phyloP scores from a whole-genome alignment of 2,797 vertebrate species.

The Pogonophryne albipinna region DNA sequence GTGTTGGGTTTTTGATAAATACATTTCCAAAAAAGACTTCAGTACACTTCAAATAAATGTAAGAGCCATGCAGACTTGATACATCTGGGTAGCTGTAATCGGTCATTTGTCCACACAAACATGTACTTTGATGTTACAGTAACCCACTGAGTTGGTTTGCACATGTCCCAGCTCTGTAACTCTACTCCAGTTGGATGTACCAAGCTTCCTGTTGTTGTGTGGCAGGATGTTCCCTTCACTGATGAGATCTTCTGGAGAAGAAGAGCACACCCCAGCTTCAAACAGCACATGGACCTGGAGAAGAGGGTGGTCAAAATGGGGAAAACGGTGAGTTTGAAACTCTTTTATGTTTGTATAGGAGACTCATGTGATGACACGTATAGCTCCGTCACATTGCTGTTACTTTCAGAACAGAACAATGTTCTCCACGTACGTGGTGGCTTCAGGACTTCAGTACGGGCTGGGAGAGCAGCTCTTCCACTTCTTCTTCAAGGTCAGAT shows the following conservation, averaged over 20 bases:
- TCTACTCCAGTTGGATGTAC: background rate
- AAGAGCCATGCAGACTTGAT: background rate
- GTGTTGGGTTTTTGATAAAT: background rate
- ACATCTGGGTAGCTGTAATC: background rate
- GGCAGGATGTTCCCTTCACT: slow-evolving; percentile 88
- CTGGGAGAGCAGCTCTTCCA: slow-evolving; percentile 91
- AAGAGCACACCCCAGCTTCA: slow-evolving; percentile 89
- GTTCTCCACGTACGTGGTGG: slow-evolving; percentile 90
- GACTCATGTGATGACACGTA: background rate
- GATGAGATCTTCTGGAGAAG: slow-evolving; percentile 91
- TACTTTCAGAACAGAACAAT: slow-evolving; percentile 70
- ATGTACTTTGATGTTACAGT: background rate
- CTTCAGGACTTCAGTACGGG: slow-evolving; percentile 93
- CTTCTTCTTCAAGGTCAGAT: slow-evolving; percentile 91
- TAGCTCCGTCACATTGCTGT: background rate
- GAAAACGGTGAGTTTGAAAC: slow-evolving; percentile 86
- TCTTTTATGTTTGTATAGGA: too few species aligned
- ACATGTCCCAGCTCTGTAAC: background rate
- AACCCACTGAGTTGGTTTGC: background rate
- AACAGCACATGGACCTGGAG: slow-evolving; percentile 88
- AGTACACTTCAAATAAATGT: background rate
- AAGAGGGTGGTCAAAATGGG: slow-evolving; percentile 90
- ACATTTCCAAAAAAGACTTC: background rate
- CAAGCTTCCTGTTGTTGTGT: background rate
- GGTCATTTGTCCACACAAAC: background rate